phyloP scores from a whole-genome alignment of 2,888 invertebrate species.

The Zaprionus lineosus region DNA sequence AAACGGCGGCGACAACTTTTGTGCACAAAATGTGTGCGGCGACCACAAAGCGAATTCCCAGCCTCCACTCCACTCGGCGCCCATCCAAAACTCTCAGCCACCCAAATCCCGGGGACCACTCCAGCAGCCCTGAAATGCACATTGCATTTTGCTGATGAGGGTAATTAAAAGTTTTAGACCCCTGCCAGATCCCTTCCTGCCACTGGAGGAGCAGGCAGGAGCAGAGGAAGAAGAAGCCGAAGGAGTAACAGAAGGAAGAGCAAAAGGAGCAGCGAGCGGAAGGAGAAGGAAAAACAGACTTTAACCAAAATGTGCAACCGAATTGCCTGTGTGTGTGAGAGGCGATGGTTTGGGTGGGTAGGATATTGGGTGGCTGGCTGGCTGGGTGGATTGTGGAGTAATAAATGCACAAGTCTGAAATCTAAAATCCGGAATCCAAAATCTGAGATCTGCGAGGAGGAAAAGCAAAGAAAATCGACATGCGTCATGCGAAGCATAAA shows the following conservation, averaged over 20 bases:
- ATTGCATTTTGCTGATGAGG: constrained; percentile 72
- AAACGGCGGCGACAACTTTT: constrained; percentile 5
- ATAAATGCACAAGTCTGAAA: constrained; percentile 47
- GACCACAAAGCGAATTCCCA: constrained; percentile 33
- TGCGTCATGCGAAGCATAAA: constrained; percentile 66
- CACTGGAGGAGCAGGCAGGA: not conserved
- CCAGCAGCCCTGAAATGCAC: constrained; percentile 32
- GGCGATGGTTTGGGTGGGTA: constrained; percentile 14
- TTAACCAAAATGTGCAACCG: constrained; percentile 48
- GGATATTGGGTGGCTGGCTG: not conserved
- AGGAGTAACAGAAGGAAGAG: too few species aligned
- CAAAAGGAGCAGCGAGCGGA: not conserved
- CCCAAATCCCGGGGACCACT: not conserved
- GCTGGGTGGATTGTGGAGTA: constrained; percentile 3
- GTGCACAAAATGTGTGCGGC: constrained; percentile 25
- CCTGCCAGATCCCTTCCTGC: not conserved
- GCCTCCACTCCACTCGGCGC: not conserved
- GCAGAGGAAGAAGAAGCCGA: constrained; percentile 8
- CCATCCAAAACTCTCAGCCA: not conserved
- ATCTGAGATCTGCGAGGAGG: too few species aligned
- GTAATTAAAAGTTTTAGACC: constrained; percentile 74
- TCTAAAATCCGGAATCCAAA: not conserved
- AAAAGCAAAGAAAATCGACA: constrained; percentile 44
- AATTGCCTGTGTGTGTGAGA: constrained; percentile 19
- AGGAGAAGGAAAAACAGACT: constrained; percentile 9